Base-by-base conservation (phyloP, 2,113 vertebrate genomes). In the Glaucidium brasilianum region DNA sequence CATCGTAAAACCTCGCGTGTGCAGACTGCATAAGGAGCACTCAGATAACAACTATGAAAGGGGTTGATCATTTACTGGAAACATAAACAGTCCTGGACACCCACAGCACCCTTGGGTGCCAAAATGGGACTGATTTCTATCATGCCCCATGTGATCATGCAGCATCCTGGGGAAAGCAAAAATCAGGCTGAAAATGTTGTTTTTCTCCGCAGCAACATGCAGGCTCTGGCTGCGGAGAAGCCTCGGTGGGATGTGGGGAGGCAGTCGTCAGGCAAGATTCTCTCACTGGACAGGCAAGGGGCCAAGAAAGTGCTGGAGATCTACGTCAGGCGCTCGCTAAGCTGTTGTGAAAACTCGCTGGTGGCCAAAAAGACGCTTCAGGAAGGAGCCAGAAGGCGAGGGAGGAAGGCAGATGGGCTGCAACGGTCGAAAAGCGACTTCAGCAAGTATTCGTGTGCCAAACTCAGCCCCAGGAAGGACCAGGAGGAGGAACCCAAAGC, bases 281-380 rank as follows among this genome's bases (percentile, higher is more conserved):
- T 86, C 47, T 98, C 97, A 0, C 94, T 98, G 94, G 98, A 98
- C 69, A 96, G 92, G 64, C 37, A 84, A 8, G 97, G 86, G 26
- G 85, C 97, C 67, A 93, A 92, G 72, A 98, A 98, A 12, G 97
- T 99, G 74, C 96, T 99, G 49, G 99, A 99, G 96, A 97, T 98
- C 3, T 98, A 98, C 1, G 97, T 99, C 47, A 98, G 97, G 67
- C 97, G 98, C 85, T 98, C 98, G 10, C 86, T 98, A 79, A 99
- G 99, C 88, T 93, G 98, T 67, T 97, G 97, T 0, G 98, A 98
- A 0, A 95, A 88, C 12, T 15, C 89, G 0, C 25, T 15, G 49
- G 35, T 0, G 27, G 66, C 74, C 60, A 93, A 94, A 52, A 94
- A 66, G 49, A 10, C 3, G 2, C 21, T 29, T 10, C 95, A 34